Conservation (phyloP, 2,888 invertebrate genomes). For the Caenorhabditis doughertyi region DNA sequence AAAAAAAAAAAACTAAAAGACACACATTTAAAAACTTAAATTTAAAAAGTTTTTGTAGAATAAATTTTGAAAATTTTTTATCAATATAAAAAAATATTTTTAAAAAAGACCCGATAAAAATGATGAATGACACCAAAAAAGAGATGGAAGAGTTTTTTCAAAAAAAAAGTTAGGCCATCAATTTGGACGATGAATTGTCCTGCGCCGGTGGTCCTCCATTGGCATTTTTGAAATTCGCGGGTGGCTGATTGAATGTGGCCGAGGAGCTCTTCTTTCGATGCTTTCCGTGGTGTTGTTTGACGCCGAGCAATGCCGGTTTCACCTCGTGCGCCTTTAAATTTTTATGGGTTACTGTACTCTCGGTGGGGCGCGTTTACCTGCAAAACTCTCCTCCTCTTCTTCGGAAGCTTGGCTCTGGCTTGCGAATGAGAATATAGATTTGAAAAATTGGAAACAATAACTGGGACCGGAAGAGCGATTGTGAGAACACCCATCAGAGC, state of each 20-base stretch:
- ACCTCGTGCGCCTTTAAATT: conserved; percentile 76
- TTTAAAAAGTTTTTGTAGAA: neutral
- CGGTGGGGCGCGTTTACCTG: conserved; percentile 63
- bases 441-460: conserved; percentile 81
- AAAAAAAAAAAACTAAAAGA: conserved; percentile 42
- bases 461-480: conserved; percentile 79
- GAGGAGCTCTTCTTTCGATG: conserved; percentile 74
- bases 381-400: conserved; percentile 74
- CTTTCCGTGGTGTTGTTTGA: conserved; percentile 70
- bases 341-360: neutral
- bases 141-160: neutral
- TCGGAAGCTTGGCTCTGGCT: conserved; percentile 77
- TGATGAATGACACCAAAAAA: neutral
- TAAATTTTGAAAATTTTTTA: neutral
- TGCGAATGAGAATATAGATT: conserved; percentile 80
- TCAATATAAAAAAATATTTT: neutral
- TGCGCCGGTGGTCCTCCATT: conserved; percentile 66
- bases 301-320: conserved; percentile 71
- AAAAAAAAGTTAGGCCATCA: conserved; percentile 59
- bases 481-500: conserved; percentile 82
- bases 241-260: conserved; percentile 58
- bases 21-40: conserved; percentile 53
- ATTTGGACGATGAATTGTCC: conserved; percentile 63
- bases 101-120: neutral
- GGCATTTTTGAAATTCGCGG: conserved; percentile 52